These are phyloP conservation scores for Acronicta alni DNA, from an alignment of 2,888 invertebrate genomes.

Conservation along the genomic window DNA sequence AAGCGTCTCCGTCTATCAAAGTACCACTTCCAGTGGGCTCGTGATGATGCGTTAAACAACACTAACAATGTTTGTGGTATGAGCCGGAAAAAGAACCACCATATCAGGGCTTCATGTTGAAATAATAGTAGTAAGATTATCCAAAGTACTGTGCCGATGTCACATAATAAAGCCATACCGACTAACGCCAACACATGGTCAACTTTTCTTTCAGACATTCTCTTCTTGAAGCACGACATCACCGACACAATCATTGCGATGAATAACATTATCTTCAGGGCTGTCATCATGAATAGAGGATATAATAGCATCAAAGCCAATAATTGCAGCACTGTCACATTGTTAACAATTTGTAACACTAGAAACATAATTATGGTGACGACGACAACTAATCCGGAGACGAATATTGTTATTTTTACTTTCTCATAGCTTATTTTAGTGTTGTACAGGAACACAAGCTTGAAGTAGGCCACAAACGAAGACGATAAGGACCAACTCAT, in stretches of 20 bases:
- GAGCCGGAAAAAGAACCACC: conserved; percentile 33
- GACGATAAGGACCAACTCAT: conserved; percentile 51
- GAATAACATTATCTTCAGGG: conserved; percentile 45
- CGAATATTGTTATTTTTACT: conserved; percentile 38
- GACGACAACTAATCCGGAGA: conserved; percentile 15
- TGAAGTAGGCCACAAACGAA: conserved; percentile 50
- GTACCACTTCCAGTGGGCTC: conserved; percentile 43
- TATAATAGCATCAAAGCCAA: neutral
- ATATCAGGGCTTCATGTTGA: neutral
- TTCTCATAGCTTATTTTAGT: conserved; percentile 43
- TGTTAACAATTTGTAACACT: neutral
- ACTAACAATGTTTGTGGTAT: conserved; percentile 41
- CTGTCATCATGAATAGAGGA: conserved; percentile 26
- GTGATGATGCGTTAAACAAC: conserved; percentile 20
- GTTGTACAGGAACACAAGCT: conserved; percentile 45
- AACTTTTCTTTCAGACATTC: conserved; percentile 41
- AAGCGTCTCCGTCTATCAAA: conserved; percentile 30
- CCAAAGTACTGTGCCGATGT: conserved; percentile 34
- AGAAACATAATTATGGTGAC: conserved; percentile 9
- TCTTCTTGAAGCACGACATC: conserved; percentile 46
- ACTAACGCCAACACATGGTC: conserved; percentile 49
- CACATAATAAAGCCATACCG: conserved; percentile 55
- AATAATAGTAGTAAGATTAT: conserved; percentile 3
- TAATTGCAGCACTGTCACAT: rapidly evolving
- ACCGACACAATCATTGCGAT: conserved; percentile 43